phyloP scores from a whole-genome alignment of 2,888 invertebrate species.

The Ennomos erosarius region DNA sequence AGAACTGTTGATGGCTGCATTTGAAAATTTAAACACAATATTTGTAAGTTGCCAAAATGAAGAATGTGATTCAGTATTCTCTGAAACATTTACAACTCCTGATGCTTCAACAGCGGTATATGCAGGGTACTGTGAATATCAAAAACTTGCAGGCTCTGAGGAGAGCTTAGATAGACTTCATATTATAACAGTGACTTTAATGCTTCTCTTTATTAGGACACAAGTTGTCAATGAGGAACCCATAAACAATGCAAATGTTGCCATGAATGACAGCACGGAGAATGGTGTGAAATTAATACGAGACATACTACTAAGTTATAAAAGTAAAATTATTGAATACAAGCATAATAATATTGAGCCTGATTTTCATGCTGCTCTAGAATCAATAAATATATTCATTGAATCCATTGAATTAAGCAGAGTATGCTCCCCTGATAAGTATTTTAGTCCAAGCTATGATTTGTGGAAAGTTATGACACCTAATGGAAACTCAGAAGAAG shows the following conservation, averaged over 20 bases:
- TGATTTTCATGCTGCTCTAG: slow-evolving; percentile 69
- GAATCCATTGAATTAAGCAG: slow-evolving; percentile 46
- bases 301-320: slow-evolving; percentile 65
- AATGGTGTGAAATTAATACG: slow-evolving; percentile 60
- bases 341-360: slow-evolving; percentile 73
- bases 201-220: slow-evolving; percentile 54
- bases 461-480: slow-evolving; percentile 63
- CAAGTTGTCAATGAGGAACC: neutral
- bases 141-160: slow-evolving; percentile 31
- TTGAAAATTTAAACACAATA: slow-evolving; percentile 86
- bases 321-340: slow-evolving; percentile 63
- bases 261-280: slow-evolving; percentile 44
- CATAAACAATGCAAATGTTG: neutral
- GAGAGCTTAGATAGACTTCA: slow-evolving; percentile 70
- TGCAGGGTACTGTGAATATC: slow-evolving; percentile 65
- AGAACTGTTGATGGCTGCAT: slow-evolving; percentile 82
- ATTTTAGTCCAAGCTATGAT: slow-evolving; percentile 61
- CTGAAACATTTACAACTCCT: slow-evolving; percentile 62
- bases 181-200: slow-evolving; percentile 68
- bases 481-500: slow-evolving; percentile 54
- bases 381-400: slow-evolving; percentile 56
- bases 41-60: slow-evolving; percentile 74
- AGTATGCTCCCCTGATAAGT: slow-evolving; percentile 55
- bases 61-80: slow-evolving; percentile 57
- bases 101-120: slow-evolving; percentile 65